A percentile compares a stretch with the other conserved stretches of the same genome.
Conservation (phyloP, 1,140 invertebrate species). For the Drosophila oshimai region DNA sequence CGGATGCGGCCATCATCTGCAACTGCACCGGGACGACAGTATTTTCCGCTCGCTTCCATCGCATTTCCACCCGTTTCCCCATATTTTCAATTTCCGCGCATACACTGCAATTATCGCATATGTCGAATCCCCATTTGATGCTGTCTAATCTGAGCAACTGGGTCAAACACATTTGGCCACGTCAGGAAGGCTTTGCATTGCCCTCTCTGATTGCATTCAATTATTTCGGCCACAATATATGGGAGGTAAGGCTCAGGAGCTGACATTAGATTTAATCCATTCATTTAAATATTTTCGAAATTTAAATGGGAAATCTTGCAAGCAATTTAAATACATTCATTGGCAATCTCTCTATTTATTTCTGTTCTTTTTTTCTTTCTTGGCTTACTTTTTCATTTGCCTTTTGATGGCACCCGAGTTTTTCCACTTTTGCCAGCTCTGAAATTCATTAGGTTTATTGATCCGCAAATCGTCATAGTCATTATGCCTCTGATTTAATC, state of each 20-base stretch:
- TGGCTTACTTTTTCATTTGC: not conserved
- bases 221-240: conserved; percentile 45
- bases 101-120: conserved; percentile 67
- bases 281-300: conserved; percentile 62
- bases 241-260: not conserved
- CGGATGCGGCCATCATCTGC: conserved; percentile 39
- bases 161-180: conserved; percentile 54
- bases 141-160: conserved; percentile 48
- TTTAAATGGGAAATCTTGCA: conserved; percentile 56
- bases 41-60: conserved; percentile 39
- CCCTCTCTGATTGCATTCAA: conserved; percentile 61
- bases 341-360: not conserved
- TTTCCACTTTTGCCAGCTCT: conserved; percentile 18
- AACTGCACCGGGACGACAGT: conserved; percentile 14
- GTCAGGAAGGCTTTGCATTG: conserved; percentile 12
- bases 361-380: not conserved
- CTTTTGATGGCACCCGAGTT: conserved; percentile 1
- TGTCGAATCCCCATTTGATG: conserved; percentile 16
- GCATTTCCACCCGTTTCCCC: not conserved
- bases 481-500: conserved; percentile 67
- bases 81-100: conserved; percentile 63
- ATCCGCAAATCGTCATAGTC: conserved; percentile 57
- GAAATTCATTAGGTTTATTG: conserved; percentile 75
- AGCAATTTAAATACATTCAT: not conserved
- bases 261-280: conserved; percentile 17